A percentile compares a stretch with the other conserved stretches of the same genome.
phyloP scores from a whole-genome alignment of 1,140 invertebrate genomes.

The Oryctes rhinoceros region DNA sequence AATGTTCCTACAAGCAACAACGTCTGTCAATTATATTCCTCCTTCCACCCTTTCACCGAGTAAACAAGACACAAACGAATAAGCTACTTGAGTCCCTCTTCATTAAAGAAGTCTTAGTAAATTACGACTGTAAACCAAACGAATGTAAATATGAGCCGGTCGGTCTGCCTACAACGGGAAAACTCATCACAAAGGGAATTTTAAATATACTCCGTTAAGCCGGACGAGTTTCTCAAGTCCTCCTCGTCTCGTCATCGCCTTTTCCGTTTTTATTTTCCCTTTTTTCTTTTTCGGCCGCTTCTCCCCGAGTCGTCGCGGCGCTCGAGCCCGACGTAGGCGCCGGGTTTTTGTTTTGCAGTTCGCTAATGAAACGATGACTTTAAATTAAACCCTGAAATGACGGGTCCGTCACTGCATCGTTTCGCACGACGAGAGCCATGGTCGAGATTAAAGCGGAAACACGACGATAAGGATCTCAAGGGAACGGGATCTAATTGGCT shows the following conservation, averaged over 20 bases:
- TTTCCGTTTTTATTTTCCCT: neutral
- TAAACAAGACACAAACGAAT: neutral
- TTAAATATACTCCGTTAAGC: neutral
- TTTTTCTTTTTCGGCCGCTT: neutral
- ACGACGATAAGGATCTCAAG: too few relatives aligned
- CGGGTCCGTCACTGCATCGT: too few relatives aligned
- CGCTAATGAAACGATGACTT: too few relatives aligned
- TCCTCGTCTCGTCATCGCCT: neutral
- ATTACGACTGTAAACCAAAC: conserved; percentile 14
- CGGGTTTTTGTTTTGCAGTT: too few relatives aligned
- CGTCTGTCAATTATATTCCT: neutral
- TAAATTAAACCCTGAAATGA: too few relatives aligned
- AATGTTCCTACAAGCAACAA: too few relatives aligned
- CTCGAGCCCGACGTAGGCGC: too few relatives aligned
- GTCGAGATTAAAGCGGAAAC: too few relatives aligned
- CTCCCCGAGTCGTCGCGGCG: too few relatives aligned
- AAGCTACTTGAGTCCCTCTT: neutral
- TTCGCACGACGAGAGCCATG: too few relatives aligned
- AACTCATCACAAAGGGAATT: conserved; percentile 13
- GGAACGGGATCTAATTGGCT: too few relatives aligned
- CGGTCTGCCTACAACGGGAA: neutral
- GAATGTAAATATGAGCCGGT: neutral
- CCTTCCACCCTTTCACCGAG: neutral
- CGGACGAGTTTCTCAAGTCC: neutral
- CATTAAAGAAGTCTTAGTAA: neutral